Evolutionary conservation across 2,888 invertebrate genomes (phyloP).

Genomic region (Troilus luridus): DNA sequence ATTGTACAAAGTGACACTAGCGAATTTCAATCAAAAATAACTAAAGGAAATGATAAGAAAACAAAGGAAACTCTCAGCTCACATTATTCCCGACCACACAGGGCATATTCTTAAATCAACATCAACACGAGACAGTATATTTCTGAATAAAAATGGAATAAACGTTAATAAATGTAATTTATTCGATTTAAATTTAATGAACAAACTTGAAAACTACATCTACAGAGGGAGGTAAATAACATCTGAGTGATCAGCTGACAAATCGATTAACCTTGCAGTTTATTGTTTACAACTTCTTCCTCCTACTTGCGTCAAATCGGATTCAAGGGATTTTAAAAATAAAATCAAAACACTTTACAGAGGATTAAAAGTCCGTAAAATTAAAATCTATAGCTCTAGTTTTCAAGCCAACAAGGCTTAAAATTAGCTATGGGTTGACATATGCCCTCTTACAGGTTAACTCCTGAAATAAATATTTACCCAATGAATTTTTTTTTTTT

Average conservation of each 20-base stretch:
- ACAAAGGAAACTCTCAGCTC: conserved; percentile 45
- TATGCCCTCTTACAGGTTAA: neutral
- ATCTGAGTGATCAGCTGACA: conserved; percentile 58
- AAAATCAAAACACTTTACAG: neutral
- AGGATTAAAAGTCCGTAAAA: neutral
- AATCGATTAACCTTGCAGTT: conserved; percentile 55
- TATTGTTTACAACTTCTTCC: conserved; percentile 57
- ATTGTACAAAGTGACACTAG: neutral
- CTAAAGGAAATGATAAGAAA: conserved; percentile 29
- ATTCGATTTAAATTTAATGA: conserved; percentile 15
- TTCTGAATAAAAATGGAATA: neutral
- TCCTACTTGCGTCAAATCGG: neutral
- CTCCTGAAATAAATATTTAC: neutral
- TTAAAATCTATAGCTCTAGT: neutral
- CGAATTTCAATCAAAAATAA: conserved; percentile 14
- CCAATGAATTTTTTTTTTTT: neutral
- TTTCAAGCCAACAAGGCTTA: neutral
- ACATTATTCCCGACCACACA: neutral
- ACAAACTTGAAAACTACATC: conserved; percentile 49
- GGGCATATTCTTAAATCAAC: neutral
- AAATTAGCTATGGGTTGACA: conserved; percentile 6
- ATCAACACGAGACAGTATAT: neutral
- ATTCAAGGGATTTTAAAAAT: neutral
- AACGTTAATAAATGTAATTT: neutral
- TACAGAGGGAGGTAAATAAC: conserved; percentile 56